Conservation (phyloP, 1,140 invertebrate species). For the Matsumurasca onukii region DNA sequence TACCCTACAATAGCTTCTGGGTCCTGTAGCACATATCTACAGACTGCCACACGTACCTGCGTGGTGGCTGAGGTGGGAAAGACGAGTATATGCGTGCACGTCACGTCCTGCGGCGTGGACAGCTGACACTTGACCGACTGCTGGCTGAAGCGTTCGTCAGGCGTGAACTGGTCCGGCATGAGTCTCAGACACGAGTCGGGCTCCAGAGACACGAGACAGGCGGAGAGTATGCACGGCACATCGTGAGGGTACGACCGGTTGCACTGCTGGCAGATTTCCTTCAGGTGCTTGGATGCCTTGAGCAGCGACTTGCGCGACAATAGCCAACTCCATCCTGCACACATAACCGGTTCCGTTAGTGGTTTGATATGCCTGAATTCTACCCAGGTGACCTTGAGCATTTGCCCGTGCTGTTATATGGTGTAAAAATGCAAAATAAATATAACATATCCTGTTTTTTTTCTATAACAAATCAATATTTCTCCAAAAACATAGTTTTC, state of each 20-base stretch:
- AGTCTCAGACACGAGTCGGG: constrained; percentile 90
- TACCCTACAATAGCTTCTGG: too few relatives aligned
- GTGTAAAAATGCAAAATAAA: too few relatives aligned
- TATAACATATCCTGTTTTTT: too few relatives aligned
- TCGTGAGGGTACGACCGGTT: constrained; percentile 74
- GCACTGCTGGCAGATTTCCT: constrained; percentile 90
- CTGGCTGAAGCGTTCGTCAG: constrained; percentile 87
- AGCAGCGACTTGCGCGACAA: constrained; percentile 88
- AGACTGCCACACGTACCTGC: too few relatives aligned
- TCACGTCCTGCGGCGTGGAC: constrained; percentile 90
- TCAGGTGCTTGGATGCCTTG: constrained; percentile 82
- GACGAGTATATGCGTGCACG: constrained; percentile 96
- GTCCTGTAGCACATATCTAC: too few relatives aligned
- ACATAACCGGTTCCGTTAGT: constrained; percentile 26
- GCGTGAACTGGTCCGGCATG: constrained; percentile 93
- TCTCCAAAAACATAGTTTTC: too few relatives aligned
- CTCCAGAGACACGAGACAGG: constrained; percentile 95
- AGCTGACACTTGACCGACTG: constrained; percentile 80
- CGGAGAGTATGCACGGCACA: constrained; percentile 90
- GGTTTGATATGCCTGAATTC: too few relatives aligned
- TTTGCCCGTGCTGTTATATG: too few relatives aligned
- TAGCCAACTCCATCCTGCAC: constrained; percentile 85
- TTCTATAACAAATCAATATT: too few relatives aligned
- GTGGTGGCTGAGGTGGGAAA: constrained; percentile 98
- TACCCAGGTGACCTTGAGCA: too few relatives aligned